Conservation (phyloP, 2,888 invertebrate genomes). For the Anticlea derivata region DNA sequence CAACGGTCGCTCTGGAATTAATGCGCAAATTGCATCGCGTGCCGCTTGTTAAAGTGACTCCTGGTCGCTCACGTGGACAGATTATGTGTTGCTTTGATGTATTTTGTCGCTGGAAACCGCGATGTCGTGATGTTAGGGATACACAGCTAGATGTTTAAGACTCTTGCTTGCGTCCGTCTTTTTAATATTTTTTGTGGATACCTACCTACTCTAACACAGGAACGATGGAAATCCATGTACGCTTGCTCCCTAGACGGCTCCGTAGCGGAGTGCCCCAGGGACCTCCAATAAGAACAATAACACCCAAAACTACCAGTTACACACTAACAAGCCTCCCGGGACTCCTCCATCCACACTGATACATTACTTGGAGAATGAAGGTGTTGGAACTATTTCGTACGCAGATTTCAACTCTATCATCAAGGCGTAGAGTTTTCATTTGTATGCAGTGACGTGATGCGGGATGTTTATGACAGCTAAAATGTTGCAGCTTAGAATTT, state of each 20-base stretch:
- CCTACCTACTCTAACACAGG: no score
- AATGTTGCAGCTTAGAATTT: conserved; percentile 16
- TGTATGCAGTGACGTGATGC: background rate
- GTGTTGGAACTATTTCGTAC: conserved; percentile 14
- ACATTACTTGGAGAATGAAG: conserved; percentile 18
- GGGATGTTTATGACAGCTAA: conserved; percentile 7
- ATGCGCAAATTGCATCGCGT: conserved; percentile 26
- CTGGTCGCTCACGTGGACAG: conserved; percentile 15
- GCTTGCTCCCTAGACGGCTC: background rate
- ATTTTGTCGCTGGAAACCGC: conserved; percentile 3
- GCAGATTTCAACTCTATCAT: conserved; percentile 3
- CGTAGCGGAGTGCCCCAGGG: conserved; percentile 41
- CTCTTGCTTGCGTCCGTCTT: no score
- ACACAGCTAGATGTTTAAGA: no score
- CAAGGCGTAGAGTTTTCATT: background rate
- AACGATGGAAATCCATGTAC: no score
- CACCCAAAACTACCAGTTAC: conserved; percentile 53
- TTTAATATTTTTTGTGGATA: no score
- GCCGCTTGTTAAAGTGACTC: conserved; percentile 15
- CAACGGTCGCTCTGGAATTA: conserved; percentile 9
- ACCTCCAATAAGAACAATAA: conserved; percentile 62
- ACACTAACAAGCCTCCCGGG: conserved; percentile 60
- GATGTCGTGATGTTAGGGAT: background rate
- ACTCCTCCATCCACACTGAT: conserved; percentile 28
- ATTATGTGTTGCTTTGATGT: conserved; percentile 14